Percentiles rank a stretch among this genome's conserved stretches.
Evolutionary conservation across 1,140 invertebrate genomes (phyloP).

Genomic region (Eupeodes corollae): DNA sequence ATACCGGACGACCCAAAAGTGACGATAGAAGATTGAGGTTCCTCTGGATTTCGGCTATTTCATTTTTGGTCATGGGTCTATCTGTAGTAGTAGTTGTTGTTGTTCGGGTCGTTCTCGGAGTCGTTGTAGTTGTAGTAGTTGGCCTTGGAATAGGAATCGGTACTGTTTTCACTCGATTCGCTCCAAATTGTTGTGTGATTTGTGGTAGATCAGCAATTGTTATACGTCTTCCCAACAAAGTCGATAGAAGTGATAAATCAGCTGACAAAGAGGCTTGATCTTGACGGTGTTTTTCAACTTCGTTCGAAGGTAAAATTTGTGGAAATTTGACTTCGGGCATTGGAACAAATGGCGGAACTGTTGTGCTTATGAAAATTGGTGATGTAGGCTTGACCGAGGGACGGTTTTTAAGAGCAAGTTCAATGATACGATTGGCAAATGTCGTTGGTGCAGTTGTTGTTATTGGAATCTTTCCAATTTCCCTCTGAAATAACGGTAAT

Average conservation of each 20-base stretch:
- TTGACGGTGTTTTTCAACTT: neutral
- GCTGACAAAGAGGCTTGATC: slow-evolving; percentile 1
- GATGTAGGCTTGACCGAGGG: neutral
- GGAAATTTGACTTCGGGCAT: too few relatives aligned
- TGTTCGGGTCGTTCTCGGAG: too few relatives aligned
- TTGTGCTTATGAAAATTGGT: too few relatives aligned
- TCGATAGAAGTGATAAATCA: slow-evolving; percentile 5
- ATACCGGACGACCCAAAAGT: neutral
- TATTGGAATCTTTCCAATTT: slow-evolving; percentile 5
- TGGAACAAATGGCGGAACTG: too few relatives aligned
- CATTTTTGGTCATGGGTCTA: too few relatives aligned
- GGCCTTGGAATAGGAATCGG: too few relatives aligned
- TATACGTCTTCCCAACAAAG: slow-evolving; percentile 5
- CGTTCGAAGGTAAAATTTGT: too few relatives aligned
- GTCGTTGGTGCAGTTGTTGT: slow-evolving; percentile 27
- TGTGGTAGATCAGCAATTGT: neutral
- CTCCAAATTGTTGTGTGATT: neutral
- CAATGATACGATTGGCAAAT: slow-evolving; percentile 41
- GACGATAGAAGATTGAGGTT: neutral
- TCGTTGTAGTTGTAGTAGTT: too few relatives aligned
- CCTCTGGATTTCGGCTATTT: neutral
- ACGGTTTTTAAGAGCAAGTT: slow-evolving; percentile 37
- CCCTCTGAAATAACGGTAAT: slow-evolving; percentile 4
- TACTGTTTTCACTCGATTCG: neutral
- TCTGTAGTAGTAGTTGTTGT: too few relatives aligned